Base-by-base conservation (phyloP, 92 coral and sea anemone genomes). In the Parazoanthus darwini region DNA sequence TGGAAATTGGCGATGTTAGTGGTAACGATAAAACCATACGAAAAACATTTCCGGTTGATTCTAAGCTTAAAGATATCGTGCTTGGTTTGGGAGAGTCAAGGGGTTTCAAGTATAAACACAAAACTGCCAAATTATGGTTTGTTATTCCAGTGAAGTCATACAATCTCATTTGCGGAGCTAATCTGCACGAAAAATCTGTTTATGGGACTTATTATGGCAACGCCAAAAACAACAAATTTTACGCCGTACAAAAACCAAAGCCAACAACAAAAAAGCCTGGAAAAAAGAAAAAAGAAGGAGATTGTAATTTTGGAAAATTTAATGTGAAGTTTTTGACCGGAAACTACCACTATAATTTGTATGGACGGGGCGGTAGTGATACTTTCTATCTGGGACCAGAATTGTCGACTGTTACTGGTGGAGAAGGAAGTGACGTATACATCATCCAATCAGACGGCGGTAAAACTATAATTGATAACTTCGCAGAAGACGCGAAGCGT, bases 311-410 rank as follows among this genome's bases (percentile, higher is more conserved):
- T 56, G 65, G 65, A 56, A 56, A 56, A 56, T 16, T 56, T 13
- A 16, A 56, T 18, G 18, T 56, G 15, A 56, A 56, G 13, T 56
- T 56, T 56, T 56, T 56, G 65, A 56, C 65, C 65, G 74, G 93
- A 33, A 89, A 91, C 67, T 91, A 91, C 46, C 93, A 91, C 42
- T 91, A 91, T 82, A 88, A 91, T 29, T 29, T 29, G 33, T 29
- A 29, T 29, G 33, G 33, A 29, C 33, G 33, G 33, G 33, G 33
- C 33, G 33, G 33, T 29, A 29, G 33, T 0, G 33, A 29, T 29
- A 29, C 33, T 29, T 29, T 29, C 33, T 29, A 88, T 26, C 88
- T 91, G 8, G 93, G 93, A 66, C 93, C 93, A 3, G 82, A 91
- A 77, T 73, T 91, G 85, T 70, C 91, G 3, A 9, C 72, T 16